These are phyloP conservation scores for Azorinus chamasolen DNA, from an alignment of 2,888 invertebrate genomes.

Conservation along the genomic window DNA sequence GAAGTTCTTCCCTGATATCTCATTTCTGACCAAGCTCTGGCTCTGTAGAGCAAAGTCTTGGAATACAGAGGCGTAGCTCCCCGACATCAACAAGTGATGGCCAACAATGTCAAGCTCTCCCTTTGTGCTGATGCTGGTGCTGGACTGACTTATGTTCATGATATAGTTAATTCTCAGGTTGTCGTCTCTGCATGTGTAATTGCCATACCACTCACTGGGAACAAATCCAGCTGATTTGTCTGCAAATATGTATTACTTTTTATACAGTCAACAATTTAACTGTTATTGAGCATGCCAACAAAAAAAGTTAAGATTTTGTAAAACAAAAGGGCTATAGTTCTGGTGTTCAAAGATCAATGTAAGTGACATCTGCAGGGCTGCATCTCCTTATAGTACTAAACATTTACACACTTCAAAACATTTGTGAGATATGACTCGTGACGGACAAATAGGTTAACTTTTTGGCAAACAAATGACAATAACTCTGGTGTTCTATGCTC, in stretches of 20 bases:
- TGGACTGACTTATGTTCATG: slow-evolving; percentile 50
- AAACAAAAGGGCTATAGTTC: too few relatives aligned
- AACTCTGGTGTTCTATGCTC: too few relatives aligned
- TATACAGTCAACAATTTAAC: too few relatives aligned
- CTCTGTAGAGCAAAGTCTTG: slow-evolving; percentile 45
- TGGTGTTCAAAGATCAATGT: too few relatives aligned
- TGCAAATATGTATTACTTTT: background rate
- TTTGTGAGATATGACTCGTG: too few relatives aligned
- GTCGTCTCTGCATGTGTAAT: slow-evolving; percentile 52
- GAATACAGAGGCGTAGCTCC: slow-evolving; percentile 44
- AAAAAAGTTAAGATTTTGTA: too few relatives aligned
- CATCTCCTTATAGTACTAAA: too few relatives aligned
- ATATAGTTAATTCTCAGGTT: slow-evolving; percentile 22
- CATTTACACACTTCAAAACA: too few relatives aligned
- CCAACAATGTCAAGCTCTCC: slow-evolving; percentile 39
- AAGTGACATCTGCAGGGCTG: too few relatives aligned
- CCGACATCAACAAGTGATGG: slow-evolving; percentile 27
- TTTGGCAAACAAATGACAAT: too few relatives aligned
- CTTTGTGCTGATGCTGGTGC: slow-evolving; percentile 33
- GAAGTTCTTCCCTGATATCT: slow-evolving; percentile 52
- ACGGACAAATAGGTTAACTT: too few relatives aligned
- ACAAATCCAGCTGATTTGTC: slow-evolving; percentile 34
- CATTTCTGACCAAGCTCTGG: slow-evolving; percentile 10
- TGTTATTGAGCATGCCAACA: too few relatives aligned
- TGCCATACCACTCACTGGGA: slow-evolving; percentile 69